A percentile compares a stretch with the other conserved stretches of the same genome.
Conservation (phyloP, 2,797 vertebrate species). For the Myoxocephalus aenaeus region DNA sequence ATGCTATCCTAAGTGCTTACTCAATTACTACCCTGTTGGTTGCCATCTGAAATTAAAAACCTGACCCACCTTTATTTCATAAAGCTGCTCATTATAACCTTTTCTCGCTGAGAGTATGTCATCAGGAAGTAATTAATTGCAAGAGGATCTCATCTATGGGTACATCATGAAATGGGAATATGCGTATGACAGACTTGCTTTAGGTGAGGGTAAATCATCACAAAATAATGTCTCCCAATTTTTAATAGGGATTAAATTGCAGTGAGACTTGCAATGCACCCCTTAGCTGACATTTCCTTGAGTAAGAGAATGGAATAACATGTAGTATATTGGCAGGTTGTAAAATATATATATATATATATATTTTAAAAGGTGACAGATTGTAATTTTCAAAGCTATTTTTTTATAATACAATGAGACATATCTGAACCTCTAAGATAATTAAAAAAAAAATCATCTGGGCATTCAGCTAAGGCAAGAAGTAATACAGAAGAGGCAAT, state of each 20-base stretch:
- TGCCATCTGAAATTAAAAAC: constrained; percentile 46
- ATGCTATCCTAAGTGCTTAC: constrained; percentile 8
- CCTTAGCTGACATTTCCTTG: neutral
- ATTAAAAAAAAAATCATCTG: constrained; percentile 20
- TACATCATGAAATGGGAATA: constrained; percentile 22
- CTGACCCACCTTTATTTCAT: constrained; percentile 44
- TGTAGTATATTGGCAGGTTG: neutral
- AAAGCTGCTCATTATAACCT: constrained; percentile 47
- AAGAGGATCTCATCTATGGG: constrained; percentile 32
- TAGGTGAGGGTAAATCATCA: constrained; percentile 10
- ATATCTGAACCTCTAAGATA: neutral
- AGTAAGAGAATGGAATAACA: neutral
- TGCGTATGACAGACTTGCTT: constrained; percentile 35
- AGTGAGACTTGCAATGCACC: neutral
- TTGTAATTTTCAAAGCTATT: constrained; percentile 1
- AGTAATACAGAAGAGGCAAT: constrained; percentile 51
- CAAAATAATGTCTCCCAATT: constrained; percentile 4
- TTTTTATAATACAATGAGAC: constrained; percentile 21
- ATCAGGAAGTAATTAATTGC: constrained; percentile 50
- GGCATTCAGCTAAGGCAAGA: constrained; percentile 33
- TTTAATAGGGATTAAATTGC: neutral
- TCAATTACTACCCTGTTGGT: constrained; percentile 37
- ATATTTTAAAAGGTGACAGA: neutral
- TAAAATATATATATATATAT: neutral
- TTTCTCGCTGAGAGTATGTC: constrained; percentile 19